phyloP scores from a whole-genome alignment of 2,888 invertebrate genomes.

The Cancer borealis region DNA sequence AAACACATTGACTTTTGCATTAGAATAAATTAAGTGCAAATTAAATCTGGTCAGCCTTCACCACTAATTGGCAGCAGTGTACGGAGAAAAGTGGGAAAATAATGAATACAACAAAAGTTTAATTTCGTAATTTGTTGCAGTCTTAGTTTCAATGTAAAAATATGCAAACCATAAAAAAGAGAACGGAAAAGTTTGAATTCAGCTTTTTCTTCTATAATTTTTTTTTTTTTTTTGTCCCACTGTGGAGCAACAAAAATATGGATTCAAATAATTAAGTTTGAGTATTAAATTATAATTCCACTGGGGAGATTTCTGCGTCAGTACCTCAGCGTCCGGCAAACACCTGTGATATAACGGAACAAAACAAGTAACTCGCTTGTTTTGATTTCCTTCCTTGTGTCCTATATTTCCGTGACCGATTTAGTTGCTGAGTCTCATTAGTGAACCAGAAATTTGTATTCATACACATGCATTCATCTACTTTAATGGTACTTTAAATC shows the following conservation, averaged over 20 bases:
- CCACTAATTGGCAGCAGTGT: background rate
- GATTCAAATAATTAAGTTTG: background rate
- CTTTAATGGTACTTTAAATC: no score
- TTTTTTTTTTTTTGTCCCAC: no score
- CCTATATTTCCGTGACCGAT: background rate
- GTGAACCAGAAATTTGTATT: background rate
- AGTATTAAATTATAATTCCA: background rate
- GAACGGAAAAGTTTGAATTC: background rate
- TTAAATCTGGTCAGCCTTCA: background rate
- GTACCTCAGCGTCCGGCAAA: background rate
- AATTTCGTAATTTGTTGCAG: conserved; percentile 20
- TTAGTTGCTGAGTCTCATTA: background rate
- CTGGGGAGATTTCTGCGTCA: background rate
- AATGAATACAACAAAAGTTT: background rate
- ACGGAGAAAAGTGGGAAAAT: background rate
- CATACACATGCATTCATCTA: no score
- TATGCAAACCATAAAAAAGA: background rate
- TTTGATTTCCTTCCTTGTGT: background rate
- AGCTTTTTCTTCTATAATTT: background rate
- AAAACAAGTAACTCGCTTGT: background rate
- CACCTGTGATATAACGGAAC: background rate
- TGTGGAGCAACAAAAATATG: background rate
- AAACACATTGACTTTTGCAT: background rate
- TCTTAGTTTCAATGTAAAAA: background rate
- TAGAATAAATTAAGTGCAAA: background rate